Percentiles rank a stretch among this genome's conserved stretches.
Conservation (phyloP, 2,888 invertebrate genomes). For the Linyphia triangularis region DNA sequence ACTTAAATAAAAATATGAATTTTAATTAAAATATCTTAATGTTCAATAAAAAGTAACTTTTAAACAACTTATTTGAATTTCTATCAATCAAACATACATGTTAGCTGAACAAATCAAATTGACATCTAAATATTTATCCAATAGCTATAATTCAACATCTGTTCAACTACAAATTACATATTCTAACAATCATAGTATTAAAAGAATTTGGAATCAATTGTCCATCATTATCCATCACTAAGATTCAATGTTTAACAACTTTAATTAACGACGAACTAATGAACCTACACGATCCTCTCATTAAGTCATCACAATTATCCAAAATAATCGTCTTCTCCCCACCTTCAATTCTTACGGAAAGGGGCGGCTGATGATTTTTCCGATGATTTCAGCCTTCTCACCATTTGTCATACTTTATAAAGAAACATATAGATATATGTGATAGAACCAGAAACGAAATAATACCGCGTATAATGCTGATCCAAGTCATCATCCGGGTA, state of each 20-base stretch:
- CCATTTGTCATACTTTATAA: slow-evolving; percentile 72
- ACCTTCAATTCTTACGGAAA: no score
- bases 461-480: slow-evolving; percentile 40
- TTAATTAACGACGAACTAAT: slow-evolving; percentile 25
- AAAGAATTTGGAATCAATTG: not conserved
- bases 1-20: no score
- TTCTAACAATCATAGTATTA: no score
- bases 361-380: slow-evolving; percentile 64
- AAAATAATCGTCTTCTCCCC: slow-evolving; percentile 23
- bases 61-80: no score
- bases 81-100: no score
- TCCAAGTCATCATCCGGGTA: slow-evolving; percentile 38
- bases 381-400: slow-evolving; percentile 35
- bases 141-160: no score
- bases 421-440: slow-evolving; percentile 54
- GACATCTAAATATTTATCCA: no score
- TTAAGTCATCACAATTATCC: slow-evolving; percentile 47
- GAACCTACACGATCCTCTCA: slow-evolving; percentile 1
- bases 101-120: no score
- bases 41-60: no score
- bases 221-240: not conserved
- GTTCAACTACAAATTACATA: no score
- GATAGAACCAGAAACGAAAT: slow-evolving; percentile 29
- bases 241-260: not conserved
- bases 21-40: no score